phyloP scores from a whole-genome alignment of 2,113 vertebrate genomes.

The Forbesichthys agassizii region DNA sequence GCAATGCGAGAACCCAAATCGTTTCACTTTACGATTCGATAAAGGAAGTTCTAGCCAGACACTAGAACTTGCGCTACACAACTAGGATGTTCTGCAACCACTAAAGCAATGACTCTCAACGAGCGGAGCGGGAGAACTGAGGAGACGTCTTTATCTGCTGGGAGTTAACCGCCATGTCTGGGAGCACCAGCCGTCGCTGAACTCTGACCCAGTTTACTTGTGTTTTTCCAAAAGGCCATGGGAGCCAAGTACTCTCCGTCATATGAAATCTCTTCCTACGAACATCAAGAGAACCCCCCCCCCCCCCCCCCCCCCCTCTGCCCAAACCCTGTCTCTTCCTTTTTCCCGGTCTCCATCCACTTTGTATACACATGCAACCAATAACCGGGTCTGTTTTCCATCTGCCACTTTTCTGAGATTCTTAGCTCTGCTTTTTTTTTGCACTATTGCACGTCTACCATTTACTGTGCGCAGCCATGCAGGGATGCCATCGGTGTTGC shows the following conservation, averaged over 20 bases:
- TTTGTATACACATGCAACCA: slow-evolving; percentile 13
- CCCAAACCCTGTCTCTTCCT: slow-evolving; percentile 10
- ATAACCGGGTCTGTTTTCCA: neutral
- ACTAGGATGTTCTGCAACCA: slow-evolving; percentile 34
- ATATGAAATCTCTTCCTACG: slow-evolving; percentile 60
- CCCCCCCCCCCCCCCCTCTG: slow-evolving; percentile 9
- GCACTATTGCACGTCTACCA: neutral
- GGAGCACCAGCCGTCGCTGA: slow-evolving; percentile 41
- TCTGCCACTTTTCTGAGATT: neutral
- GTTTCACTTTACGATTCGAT: neutral
- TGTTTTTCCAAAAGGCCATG: slow-evolving; percentile 70
- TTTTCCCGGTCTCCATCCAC: neutral
- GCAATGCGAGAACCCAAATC: too few relatives aligned
- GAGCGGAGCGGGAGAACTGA: slow-evolving; percentile 18
- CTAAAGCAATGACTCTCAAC: slow-evolving; percentile 36
- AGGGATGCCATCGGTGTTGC: neutral
- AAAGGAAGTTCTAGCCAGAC: neutral
- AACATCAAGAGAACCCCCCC: slow-evolving; percentile 31
- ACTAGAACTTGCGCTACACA: neutral
- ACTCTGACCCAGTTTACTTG: slow-evolving; percentile 66
- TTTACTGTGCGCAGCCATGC: neutral
- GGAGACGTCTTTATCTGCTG: slow-evolving; percentile 51
- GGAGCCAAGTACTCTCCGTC: slow-evolving; percentile 63
- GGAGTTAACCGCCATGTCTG: slow-evolving; percentile 53
- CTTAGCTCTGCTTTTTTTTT: neutral